Evolutionary conservation across 2,113 vertebrate genomes (phyloP), one percentile per base, ranked within the genome.

Genomic region (Etia nguti): DNA sequence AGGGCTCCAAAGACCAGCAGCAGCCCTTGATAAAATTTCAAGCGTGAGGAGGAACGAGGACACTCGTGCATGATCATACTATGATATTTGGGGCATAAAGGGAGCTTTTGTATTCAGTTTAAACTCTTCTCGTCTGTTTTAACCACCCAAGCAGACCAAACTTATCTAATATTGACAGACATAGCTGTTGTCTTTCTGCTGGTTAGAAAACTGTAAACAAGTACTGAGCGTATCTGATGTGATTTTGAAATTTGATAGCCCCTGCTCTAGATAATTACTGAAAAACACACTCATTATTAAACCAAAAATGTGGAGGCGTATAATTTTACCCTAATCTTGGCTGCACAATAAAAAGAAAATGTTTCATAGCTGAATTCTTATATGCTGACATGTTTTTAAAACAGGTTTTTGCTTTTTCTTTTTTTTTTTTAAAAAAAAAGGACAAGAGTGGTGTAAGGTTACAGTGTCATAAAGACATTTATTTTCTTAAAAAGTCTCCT

Each of bases 241-340:
- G 16, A 68, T 81, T 84, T 29, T 82, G 80, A 87, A 41, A 10
- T 65, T 62, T 36, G 16, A 62, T 34, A 36, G 18, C 6, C 59
- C 31, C 31, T 36, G 59, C 3, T 36, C 29, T 65, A n/a, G 34
- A 38, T 65, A 38, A 38, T 65, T 38, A 13, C 11, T 41, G 62
- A 68, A 68, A 68, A 41, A 22, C 62, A 68, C 62, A 68, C 62
- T 22, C 2, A 0, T 68, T 22, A 12, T 52, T 46, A 79, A 77
- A 34, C 10, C 4, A 4, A 8, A 52, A 36, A 79, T 15, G 12
- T 16, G 77, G 24, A 41, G 81, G 57, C 41, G 36, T 56, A 13
- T 24, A 2, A n/a, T 59, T 46, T 20, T 15, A 54, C 29, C 15
- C 15, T 50, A 4, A 56, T 12, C 68, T 31, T 11, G 20, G 12